Conservation (phyloP, 2,797 vertebrate genomes). For the Alectoris magna region DNA sequence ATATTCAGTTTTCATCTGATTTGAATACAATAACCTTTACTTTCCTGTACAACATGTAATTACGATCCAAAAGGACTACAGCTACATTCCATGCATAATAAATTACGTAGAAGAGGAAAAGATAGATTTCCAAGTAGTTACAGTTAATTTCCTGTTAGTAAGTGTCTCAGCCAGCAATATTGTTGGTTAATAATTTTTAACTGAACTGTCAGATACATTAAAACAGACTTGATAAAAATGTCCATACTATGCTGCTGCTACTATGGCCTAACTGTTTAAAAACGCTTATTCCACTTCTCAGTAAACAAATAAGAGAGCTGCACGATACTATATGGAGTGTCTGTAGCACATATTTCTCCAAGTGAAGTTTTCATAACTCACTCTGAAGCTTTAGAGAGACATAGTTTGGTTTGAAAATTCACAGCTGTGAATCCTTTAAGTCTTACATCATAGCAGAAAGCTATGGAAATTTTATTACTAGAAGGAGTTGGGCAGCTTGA, state of each 20-base stretch:
- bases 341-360: not conserved
- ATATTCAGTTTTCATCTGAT: not conserved
- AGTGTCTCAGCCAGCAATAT: not conserved
- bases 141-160: slow-evolving; percentile 29
- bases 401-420: not conserved
- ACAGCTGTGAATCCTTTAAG: not conserved
- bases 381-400: not conserved
- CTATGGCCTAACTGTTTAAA: not conserved
- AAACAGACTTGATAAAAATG: slow-evolving; percentile 9
- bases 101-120: not conserved
- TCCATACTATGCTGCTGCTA: not conserved
- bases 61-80: slow-evolving; percentile 19
- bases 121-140: slow-evolving; percentile 2
- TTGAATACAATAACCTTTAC: slow-evolving; percentile 1
- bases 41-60: not conserved
- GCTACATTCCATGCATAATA: slow-evolving; percentile 29
- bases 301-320: not conserved
- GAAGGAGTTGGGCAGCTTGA: not conserved
- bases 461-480: not conserved
- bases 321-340: not conserved
- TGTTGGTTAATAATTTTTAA: slow-evolving; percentile 50
- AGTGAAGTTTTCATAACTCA: not conserved
- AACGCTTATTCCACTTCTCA: not conserved
- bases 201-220: slow-evolving; percentile 33
- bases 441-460: not conserved